phyloP scores from a whole-genome alignment of 2,113 vertebrate genomes.

The Oceanodroma tethys region DNA sequence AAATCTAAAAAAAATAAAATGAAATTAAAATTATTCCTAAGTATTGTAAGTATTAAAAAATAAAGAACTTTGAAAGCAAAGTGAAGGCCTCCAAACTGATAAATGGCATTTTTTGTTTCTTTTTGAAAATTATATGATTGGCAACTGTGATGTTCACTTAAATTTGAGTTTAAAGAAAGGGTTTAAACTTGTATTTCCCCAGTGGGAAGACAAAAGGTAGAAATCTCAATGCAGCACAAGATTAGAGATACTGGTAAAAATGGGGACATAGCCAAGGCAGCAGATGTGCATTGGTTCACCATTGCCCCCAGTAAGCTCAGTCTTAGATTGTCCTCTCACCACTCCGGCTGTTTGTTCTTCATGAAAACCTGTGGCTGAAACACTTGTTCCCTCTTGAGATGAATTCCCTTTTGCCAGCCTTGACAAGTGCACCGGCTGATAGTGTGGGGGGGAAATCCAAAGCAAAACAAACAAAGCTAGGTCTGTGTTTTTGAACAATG shows the following conservation, averaged over 20 bases:
- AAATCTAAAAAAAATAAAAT: background rate
- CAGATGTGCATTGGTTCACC: background rate
- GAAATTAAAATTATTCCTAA: background rate
- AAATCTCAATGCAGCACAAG: background rate
- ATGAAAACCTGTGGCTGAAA: background rate
- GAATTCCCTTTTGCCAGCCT: background rate
- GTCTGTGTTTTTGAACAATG: background rate
- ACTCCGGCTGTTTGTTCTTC: background rate
- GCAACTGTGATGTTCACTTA: background rate
- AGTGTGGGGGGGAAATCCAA: background rate
- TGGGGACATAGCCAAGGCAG: background rate
- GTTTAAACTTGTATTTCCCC: background rate
- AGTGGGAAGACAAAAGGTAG: background rate
- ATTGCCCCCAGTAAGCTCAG: background rate
- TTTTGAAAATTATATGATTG: background rate
- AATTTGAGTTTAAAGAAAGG: background rate
- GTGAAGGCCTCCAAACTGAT: background rate
- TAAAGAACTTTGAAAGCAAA: background rate
- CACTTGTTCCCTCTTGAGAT: background rate
- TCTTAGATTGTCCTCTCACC: background rate
- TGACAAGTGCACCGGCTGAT: background rate
- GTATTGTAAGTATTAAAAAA: background rate
- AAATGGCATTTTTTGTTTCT: background rate
- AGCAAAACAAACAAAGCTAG: background rate
- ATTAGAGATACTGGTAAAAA: background rate